phyloP scores from a whole-genome alignment of 2,113 vertebrate species.

The Leuciscus idus region DNA sequence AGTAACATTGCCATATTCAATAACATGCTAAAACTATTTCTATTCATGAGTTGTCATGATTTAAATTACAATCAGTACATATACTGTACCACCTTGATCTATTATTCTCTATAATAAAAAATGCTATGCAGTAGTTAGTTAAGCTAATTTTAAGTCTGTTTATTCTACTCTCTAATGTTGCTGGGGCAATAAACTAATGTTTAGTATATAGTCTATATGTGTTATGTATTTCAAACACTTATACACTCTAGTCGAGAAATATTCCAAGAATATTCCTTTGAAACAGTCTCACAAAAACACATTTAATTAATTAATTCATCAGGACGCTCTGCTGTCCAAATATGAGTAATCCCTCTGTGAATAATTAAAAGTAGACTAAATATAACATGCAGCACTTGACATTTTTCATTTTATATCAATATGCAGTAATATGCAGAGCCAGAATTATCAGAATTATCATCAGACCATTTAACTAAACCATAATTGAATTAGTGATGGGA shows the following conservation, averaged over 20 bases:
- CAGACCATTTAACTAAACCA: constrained; percentile 24
- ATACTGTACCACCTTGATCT: too few species aligned
- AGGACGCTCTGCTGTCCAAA: constrained; percentile 1
- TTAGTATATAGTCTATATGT: neutral
- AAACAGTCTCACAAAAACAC: constrained; percentile 4
- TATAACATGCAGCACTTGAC: constrained; percentile 9
- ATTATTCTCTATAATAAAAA: neutral
- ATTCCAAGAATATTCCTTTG: constrained; percentile 10
- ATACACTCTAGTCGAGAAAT: neutral
- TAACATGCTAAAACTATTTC: too few species aligned
- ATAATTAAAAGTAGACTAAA: constrained; percentile 25
- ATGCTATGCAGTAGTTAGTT: neutral
- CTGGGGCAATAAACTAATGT: neutral
- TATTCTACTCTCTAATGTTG: neutral
- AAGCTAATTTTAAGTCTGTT: neutral
- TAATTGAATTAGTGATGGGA: constrained; percentile 22
- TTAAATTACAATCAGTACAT: too few species aligned
- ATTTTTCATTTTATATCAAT: constrained; percentile 33
- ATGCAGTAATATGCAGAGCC: constrained; percentile 3
- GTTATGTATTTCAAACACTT: neutral
- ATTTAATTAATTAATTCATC: neutral
- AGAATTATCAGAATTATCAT: neutral
- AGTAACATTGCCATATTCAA: too few species aligned
- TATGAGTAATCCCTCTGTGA: constrained; percentile 25
- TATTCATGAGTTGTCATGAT: too few species aligned